These are phyloP conservation scores for Clusia tigrina DNA, from an alignment of 2,888 invertebrate genomes.

Conservation along the genomic window DNA sequence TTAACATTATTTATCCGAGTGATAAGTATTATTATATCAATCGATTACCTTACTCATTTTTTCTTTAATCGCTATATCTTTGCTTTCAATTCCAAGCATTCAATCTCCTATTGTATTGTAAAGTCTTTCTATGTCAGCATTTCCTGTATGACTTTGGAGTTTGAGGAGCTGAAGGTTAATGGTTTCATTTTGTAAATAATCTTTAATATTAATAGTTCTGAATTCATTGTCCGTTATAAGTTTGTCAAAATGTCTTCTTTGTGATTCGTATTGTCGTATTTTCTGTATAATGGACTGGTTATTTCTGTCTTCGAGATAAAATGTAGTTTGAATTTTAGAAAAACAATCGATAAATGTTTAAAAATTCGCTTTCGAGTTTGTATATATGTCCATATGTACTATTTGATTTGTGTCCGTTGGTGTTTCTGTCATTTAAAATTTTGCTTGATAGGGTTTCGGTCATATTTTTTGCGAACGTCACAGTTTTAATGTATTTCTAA, in stretches of 20 bases:
- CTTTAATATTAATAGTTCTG: neutral
- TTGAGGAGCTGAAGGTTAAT: neutral
- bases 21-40: neutral
- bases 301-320: neutral
- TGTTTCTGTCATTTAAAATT: neutral
- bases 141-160: neutral
- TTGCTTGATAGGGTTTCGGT: neutral
- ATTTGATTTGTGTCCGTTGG: neutral
- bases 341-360: neutral
- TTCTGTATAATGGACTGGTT: neutral
- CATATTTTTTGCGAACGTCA: neutral
- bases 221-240: neutral
- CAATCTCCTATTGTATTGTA: neutral
- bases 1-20: too few species aligned
- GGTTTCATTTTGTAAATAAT: neutral
- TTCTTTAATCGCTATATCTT: neutral
- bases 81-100: neutral
- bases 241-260: neutral
- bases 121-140: neutral
- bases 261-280: neutral
- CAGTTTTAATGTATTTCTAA: neutral
- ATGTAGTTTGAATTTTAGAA: neutral
- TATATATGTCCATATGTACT: too few species aligned
- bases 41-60: neutral
- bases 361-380: neutral